Base-by-base conservation (phyloP, 2,113 vertebrate genomes). In the Neopipo cinnamomea region DNA sequence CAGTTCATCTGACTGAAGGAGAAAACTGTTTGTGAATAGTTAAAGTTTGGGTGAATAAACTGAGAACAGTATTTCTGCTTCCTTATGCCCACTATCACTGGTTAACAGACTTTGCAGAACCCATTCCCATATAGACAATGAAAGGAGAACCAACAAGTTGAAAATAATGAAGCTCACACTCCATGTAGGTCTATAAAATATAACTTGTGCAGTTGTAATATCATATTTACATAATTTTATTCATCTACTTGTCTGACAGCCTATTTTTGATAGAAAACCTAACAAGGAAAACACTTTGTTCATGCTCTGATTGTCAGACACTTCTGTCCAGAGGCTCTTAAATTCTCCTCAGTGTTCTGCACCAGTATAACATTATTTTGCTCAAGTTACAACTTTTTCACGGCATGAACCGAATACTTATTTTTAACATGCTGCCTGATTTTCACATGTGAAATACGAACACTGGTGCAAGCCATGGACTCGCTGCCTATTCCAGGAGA, bases 81-180 rank as follows among this genome's bases (percentile, higher is more conserved):
- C 50, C 37, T 86, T 53, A 50, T 28, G 52, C 39, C n/a, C 58
- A 59, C 27, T 50, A 11, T 53, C 23, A n/a, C 20, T 30, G 42
- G 37, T 35, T 33, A 76, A 56, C 39, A 74, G 70, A 27, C 33
- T 74, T 35, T 14, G 73, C 35, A 87, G 58, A 91, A 56, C 6
- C 27, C 59, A 25, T 23, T 75, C 77, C 73, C 44, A 31, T 16
- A 42, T 0, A 52, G 44, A 58, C 6, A 12, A 52, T 0, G 0
- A 76, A 25, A 85, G 28, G 30, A 68, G 88, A 91, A 68, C 8
- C 0, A 1, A 7, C 12, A 63, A 75, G 24, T 5, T 63, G 21
- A 87, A 82, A 85, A 16, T 33, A 78, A 84, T 5, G 12, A 46
- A 46, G 30, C 28, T 74, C 39, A 66, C 31, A 58, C 73, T 53